Conservation (phyloP, 1,140 invertebrate species). For the Pseudoatta argentina region DNA sequence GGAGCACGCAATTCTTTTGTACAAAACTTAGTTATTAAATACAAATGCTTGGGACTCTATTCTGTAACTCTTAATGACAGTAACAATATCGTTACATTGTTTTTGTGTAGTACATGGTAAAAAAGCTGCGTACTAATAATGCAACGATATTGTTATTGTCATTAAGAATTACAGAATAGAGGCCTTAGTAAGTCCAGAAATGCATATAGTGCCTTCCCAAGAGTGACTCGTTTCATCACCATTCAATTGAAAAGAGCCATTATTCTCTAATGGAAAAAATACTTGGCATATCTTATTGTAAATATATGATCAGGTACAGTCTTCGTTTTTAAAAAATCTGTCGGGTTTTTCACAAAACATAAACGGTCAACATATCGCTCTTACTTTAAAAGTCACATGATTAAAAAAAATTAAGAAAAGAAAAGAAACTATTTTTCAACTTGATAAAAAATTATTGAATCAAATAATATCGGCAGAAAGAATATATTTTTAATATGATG, state of each 20-base stretch:
- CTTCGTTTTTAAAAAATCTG: slow-evolving; percentile 52
- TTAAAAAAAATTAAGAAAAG: no score
- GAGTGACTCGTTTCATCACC: background rate
- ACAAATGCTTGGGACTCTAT: background rate
- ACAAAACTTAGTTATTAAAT: slow-evolving; percentile 74
- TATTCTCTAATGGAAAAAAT: slow-evolving; percentile 65
- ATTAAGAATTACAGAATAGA: no score
- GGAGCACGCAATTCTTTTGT: slow-evolving; percentile 63
- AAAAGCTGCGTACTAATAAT: no score
- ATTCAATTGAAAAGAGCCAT: slow-evolving; percentile 42
- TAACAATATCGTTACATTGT: no score
- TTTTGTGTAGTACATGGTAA: no score
- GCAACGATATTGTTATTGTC: no score
- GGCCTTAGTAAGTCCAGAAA: slow-evolving; percentile 42
- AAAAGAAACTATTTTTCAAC: no score
- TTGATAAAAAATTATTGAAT: no score
- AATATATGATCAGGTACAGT: slow-evolving; percentile 76
- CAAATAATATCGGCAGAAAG: no score
- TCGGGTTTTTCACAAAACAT: slow-evolving; percentile 28
- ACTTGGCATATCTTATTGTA: slow-evolving; percentile 71
- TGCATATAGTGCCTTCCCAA: slow-evolving; percentile 32
- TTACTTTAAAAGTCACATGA: background rate
- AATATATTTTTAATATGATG: no score
- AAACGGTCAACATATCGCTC: slow-evolving; percentile 58
- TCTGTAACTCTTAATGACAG: no score